A percentile compares a stretch with the other conserved stretches of the same genome.
These are phyloP conservation scores for Albula glossodonta DNA, from an alignment of 2,113 vertebrate species.

Conservation along the genomic window DNA sequence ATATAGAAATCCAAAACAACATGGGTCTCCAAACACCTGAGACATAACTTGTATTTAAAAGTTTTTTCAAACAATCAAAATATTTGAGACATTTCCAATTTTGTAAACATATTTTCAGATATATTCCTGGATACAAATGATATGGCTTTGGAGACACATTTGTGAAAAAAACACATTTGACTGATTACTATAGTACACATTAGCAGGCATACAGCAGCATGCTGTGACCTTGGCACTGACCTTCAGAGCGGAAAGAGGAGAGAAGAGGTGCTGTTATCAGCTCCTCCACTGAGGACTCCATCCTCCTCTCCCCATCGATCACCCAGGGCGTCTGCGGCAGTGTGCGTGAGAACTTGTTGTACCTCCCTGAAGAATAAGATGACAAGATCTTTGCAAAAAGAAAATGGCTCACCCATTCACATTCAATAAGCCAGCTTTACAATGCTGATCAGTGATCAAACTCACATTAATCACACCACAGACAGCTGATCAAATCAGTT, in stretches of 20 bases:
- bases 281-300: slow-evolving; percentile 98
- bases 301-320: slow-evolving; percentile 91
- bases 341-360: slow-evolving; percentile 94
- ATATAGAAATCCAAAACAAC: background rate
- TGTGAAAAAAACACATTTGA: too few relatives aligned
- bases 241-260: slow-evolving; percentile 80
- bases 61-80: too few relatives aligned
- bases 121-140: too few relatives aligned
- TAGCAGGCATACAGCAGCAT: background rate
- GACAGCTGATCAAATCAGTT: background rate
- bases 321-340: slow-evolving; percentile 97
- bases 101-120: too few relatives aligned
- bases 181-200: too few relatives aligned
- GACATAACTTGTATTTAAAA: too few relatives aligned
- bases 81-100: too few relatives aligned
- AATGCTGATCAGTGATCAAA: background rate
- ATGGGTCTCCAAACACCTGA: background rate
- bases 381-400: background rate
- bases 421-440: background rate
- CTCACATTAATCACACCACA: background rate
- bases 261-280: slow-evolving; percentile 87
- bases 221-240: slow-evolving; percentile 60
- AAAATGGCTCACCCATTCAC: background rate
- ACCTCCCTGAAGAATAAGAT: slow-evolving; percentile 75
- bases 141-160: too few relatives aligned